Percentiles rank a stretch among this genome's conserved stretches.
Evolutionary conservation across 2,113 vertebrate genomes (phyloP).

Genomic region (Dipodomys ordii): DNA sequence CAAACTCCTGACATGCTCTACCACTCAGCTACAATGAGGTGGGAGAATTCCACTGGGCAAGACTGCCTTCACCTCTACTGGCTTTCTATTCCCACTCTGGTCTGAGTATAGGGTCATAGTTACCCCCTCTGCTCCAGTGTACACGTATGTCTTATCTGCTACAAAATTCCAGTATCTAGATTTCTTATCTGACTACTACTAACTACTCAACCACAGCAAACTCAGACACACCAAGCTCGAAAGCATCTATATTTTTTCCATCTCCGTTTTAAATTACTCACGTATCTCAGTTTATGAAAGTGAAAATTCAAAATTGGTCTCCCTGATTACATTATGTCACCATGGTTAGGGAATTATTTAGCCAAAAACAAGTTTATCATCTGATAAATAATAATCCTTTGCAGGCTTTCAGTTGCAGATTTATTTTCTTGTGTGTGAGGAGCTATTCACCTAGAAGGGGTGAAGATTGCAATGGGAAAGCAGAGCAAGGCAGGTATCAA

Average conservation of each 20-base stretch:
- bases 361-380: background rate
- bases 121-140: background rate
- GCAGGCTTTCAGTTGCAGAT: background rate
- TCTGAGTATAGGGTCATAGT: too few relatives aligned
- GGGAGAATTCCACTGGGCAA: too few relatives aligned
- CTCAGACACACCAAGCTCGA: background rate
- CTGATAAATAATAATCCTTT: background rate
- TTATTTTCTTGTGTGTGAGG: background rate
- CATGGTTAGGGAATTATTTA: background rate
- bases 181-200: background rate
- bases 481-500: background rate
- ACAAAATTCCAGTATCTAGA: background rate
- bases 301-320: conserved; percentile 46
- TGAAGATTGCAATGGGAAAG: background rate
- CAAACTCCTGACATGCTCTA: background rate
- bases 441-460: background rate
- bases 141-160: background rate
- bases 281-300: conserved; percentile 41
- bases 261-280: background rate
- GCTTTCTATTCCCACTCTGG: background rate
- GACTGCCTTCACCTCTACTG: background rate
- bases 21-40: background rate
- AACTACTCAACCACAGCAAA: background rate
- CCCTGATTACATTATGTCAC: conserved; percentile 1
- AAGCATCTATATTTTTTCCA: background rate